phyloP scores from a whole-genome alignment of 2,113 vertebrate genomes.

The Prionailurus viverrinus region DNA sequence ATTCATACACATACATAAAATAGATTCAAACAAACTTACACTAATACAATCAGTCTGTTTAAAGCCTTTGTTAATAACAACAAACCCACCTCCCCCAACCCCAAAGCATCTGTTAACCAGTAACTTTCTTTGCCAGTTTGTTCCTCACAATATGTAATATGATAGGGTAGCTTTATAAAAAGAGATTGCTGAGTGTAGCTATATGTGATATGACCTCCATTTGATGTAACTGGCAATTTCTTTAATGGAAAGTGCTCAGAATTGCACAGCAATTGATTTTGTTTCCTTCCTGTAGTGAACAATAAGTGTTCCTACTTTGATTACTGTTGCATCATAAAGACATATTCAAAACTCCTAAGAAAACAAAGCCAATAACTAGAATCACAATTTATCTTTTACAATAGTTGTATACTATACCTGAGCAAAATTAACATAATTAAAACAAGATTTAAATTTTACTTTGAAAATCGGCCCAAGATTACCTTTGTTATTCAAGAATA shows the following conservation, averaged over 20 bases:
- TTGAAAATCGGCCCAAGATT: background rate
- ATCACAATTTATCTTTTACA: slow-evolving; percentile 5
- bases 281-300: background rate
- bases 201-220: background rate
- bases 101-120: background rate
- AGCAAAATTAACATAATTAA: slow-evolving; percentile 52
- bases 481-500: slow-evolving; percentile 24
- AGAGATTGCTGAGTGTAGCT: background rate
- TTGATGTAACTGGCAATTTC: slow-evolving; percentile 12
- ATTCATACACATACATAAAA: background rate
- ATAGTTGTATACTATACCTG: background rate
- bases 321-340: slow-evolving; percentile 31
- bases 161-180: background rate
- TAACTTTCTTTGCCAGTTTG: background rate
- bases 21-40: background rate
- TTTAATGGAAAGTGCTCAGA: slow-evolving; percentile 20
- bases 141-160: background rate
- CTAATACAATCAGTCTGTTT: background rate
- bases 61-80: background rate
- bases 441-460: slow-evolving; percentile 14
- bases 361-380: slow-evolving; percentile 36
- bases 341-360: slow-evolving; percentile 34
- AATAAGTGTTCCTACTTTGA: background rate
- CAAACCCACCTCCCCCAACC: too few relatives aligned
- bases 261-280: slow-evolving; percentile 55